Conservation (phyloP, 2,797 vertebrate species). For the Gadopsis bispinosus region DNA sequence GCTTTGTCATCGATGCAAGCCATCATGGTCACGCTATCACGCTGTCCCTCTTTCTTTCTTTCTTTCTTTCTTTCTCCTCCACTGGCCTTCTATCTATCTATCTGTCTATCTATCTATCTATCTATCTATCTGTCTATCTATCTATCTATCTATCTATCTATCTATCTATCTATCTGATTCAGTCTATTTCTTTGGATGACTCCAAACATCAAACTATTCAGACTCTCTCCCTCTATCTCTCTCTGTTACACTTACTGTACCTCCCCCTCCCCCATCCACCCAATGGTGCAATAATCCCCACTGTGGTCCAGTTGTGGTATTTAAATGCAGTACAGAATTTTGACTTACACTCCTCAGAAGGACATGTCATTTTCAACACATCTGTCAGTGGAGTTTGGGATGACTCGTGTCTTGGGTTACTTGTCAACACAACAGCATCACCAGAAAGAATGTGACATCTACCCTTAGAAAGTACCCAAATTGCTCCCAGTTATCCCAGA, state of each 20-base stretch:
- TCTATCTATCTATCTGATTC: conserved; percentile 29
- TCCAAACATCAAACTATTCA: conserved; percentile 61
- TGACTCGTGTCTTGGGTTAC: conserved; percentile 51
- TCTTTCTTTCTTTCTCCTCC: conserved; percentile 54
- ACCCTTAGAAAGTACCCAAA: background rate
- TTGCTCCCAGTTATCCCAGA: background rate
- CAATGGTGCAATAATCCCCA: conserved; percentile 69
- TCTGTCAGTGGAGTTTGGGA: conserved; percentile 57
- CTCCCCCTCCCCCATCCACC: conserved; percentile 60
- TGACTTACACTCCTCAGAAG: conserved; percentile 62
- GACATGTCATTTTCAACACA: conserved; percentile 61
- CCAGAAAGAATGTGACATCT: background rate
- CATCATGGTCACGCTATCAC: conserved; percentile 71
- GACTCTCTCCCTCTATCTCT: conserved; percentile 40
- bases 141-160: conserved; percentile 26
- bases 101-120: conserved; percentile 30
- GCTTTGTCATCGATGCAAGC: conserved; percentile 69
- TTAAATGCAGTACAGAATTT: conserved; percentile 64
- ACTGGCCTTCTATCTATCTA: conserved; percentile 37
- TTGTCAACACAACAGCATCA: conserved; percentile 33
- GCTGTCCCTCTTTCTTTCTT: conserved; percentile 52
- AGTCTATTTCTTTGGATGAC: conserved; percentile 44
- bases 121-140: conserved; percentile 29
- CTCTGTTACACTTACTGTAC: conserved; percentile 60
- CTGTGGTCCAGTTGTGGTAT: conserved; percentile 74